Evolutionary conservation across 2,888 invertebrate species (phyloP).

Genomic region (Ferrisia virgata): DNA sequence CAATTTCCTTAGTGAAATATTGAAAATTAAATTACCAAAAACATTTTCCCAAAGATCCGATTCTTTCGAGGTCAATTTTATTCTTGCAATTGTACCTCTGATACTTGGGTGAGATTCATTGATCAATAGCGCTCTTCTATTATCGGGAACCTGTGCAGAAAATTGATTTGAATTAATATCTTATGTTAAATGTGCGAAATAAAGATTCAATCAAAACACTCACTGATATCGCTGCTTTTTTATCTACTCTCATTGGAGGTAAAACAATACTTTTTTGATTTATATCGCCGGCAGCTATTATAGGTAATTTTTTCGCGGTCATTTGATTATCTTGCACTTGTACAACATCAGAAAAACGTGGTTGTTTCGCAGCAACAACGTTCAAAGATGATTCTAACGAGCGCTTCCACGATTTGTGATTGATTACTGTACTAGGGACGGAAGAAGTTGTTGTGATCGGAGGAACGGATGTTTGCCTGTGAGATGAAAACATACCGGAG

Average conservation of each 20-base stretch:
- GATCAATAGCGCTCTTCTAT: background rate
- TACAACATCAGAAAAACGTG: conserved; percentile 17
- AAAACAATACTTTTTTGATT: background rate
- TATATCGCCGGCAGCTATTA: background rate
- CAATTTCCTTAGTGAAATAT: too few species aligned
- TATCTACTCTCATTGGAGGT: conserved; percentile 35
- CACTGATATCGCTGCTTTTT: conserved; percentile 25
- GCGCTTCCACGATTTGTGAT: conserved; percentile 43
- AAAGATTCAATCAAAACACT: background rate
- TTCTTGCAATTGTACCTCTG: conserved; percentile 47
- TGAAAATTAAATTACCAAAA: conserved; percentile 47
- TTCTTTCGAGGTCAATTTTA: conserved; percentile 43
- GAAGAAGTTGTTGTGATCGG: background rate
- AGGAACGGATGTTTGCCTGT: background rate
- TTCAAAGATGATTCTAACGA: conserved; percentile 40
- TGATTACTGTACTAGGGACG: conserved; percentile 27
- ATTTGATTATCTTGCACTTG: background rate
- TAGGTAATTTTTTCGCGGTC: conserved; percentile 4
- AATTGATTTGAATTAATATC: background rate
- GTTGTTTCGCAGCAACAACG: conserved; percentile 23
- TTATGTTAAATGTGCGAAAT: background rate
- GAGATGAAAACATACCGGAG: background rate
- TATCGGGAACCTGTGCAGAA: conserved; percentile 29
- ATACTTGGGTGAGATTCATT: conserved; percentile 60
- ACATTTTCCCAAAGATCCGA: conserved; percentile 49